phyloP scores from a whole-genome alignment of 2,797 vertebrate species.

The Hippoglossus hippoglossus region DNA sequence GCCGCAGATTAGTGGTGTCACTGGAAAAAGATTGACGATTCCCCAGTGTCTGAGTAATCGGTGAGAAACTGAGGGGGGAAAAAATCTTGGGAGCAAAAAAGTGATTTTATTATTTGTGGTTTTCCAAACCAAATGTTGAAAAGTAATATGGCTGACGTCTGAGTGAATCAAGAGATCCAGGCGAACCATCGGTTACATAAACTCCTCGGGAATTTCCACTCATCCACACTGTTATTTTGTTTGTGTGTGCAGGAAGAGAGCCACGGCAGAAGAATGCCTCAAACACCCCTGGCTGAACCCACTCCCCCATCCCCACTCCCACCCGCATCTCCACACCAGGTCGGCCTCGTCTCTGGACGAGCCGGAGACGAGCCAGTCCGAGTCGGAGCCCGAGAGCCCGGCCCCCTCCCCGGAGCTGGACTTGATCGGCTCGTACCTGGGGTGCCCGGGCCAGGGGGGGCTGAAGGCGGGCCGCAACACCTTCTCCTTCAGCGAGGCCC shows the following conservation, averaged over 20 bases:
- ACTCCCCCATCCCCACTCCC: constrained; percentile 23
- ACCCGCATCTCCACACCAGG: constrained; percentile 59
- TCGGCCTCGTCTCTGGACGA: constrained; percentile 74
- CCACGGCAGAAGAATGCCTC: constrained; percentile 86
- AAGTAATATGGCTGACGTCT: constrained; percentile 44
- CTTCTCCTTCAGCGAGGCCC: constrained; percentile 81
- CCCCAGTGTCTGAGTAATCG: constrained; percentile 66
- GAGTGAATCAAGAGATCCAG: constrained; percentile 45
- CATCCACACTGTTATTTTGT: constrained; percentile 71
- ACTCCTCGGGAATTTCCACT: constrained; percentile 67
- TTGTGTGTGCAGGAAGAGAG: constrained; percentile 82
- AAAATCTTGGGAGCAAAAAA: constrained; percentile 33
- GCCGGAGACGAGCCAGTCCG: constrained; percentile 80
- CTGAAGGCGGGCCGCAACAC: constrained; percentile 79
- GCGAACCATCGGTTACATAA: constrained; percentile 59
- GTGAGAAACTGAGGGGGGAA: constrained; percentile 14
- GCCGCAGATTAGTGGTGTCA: constrained; percentile 56
- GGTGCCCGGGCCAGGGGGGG: constrained; percentile 79
- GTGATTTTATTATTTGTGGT: constrained; percentile 57
- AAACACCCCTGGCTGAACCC: constrained; percentile 85
- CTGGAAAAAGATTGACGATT: constrained; percentile 68
- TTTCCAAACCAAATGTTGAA: constrained; percentile 53
- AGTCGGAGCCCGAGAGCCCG: constrained; percentile 84
- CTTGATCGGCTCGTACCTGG: constrained; percentile 76
- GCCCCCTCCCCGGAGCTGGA: constrained; percentile 78